Evolutionary conservation across 2,888 invertebrate genomes (phyloP).

Genomic region (Yponomeuta malinellus): DNA sequence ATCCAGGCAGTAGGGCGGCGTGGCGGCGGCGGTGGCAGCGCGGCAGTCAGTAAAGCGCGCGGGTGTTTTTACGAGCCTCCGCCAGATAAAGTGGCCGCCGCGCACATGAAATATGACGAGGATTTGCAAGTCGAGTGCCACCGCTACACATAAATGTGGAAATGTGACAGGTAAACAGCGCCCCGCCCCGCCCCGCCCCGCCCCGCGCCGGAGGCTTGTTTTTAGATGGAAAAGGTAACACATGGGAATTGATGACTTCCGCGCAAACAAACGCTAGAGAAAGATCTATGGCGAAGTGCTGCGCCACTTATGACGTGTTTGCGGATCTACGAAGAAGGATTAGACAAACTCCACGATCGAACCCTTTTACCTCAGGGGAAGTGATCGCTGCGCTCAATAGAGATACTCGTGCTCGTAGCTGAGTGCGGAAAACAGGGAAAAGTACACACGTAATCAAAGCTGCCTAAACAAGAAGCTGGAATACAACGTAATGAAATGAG

Average conservation of each 20-base stretch:
- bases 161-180: conserved; percentile 20
- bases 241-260: conserved; percentile 1
- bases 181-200: not conserved
- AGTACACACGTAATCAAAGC: conserved; percentile 4
- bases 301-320: not conserved
- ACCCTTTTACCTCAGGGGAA: not conserved
- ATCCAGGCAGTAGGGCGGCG: not conserved
- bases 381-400: not conserved
- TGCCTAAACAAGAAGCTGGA: conserved; percentile 1
- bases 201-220: not conserved
- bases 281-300: not conserved
- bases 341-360: not conserved
- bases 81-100: conserved; percentile 18
- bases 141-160: conserved; percentile 25
- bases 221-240: not conserved
- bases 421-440: not conserved
- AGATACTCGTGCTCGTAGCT: not conserved
- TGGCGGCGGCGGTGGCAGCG: not conserved
- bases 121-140: conserved; percentile 26
- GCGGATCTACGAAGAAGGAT: not conserved
- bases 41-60: conserved; percentile 5
- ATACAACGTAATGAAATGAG: conserved; percentile 9
- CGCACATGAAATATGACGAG: conserved; percentile 27
- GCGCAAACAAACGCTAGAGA: not conserved
- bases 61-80: conserved; percentile 22